Evolutionary conservation across 2,888 invertebrate genomes (phyloP).

Genomic region (Anagyrus pseudococci): DNA sequence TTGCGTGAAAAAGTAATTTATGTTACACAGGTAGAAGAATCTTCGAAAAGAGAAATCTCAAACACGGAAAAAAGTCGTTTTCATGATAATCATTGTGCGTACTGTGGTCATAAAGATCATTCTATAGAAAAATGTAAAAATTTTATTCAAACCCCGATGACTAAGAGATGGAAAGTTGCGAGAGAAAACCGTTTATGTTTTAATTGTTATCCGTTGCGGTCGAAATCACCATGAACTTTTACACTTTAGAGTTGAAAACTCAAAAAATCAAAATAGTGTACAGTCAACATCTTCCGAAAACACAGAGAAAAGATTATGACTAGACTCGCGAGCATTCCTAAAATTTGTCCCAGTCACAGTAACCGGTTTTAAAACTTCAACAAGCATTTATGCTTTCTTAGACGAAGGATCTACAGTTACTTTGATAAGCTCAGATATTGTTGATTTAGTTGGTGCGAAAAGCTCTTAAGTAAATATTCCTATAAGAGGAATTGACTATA

Average conservation of each 20-base stretch:
- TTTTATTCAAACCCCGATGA: not conserved
- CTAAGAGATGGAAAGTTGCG: not conserved
- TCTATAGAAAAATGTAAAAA: not conserved
- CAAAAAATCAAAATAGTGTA: too few species aligned
- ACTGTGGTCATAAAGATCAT: not conserved
- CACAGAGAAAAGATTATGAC: not conserved
- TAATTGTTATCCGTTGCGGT: not conserved
- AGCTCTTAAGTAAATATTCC: not conserved
- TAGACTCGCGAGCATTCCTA: not conserved
- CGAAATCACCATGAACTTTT: not conserved
- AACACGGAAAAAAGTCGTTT: not conserved
- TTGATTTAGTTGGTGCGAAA: not conserved
- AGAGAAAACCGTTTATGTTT: not conserved
- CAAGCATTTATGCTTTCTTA: not conserved
- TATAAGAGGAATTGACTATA: not conserved
- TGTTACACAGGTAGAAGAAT: too few species aligned
- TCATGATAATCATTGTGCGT: not conserved
- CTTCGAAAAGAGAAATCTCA: too few species aligned
- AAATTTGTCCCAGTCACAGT: conserved; percentile 57
- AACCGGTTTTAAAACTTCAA: not conserved
- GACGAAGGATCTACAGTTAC: not conserved
- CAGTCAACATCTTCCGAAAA: not conserved
- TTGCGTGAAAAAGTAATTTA: too few species aligned
- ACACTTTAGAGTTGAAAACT: too few species aligned
- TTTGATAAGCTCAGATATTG: not conserved